Conservation (phyloP, 2,113 vertebrate genomes). For the Bos javanicus region DNA sequence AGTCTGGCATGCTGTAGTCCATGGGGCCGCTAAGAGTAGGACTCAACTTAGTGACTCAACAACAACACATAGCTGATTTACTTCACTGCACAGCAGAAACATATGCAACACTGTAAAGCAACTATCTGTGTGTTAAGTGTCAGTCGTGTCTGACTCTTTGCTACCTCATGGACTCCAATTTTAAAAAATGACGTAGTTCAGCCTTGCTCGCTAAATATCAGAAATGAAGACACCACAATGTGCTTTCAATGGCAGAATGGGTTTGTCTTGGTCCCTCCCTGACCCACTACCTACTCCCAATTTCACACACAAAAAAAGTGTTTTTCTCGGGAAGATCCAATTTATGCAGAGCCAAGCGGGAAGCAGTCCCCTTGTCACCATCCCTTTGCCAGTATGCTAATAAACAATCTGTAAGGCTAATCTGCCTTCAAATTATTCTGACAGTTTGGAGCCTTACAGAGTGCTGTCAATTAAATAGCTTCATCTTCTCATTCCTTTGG, state of each 20-base stretch:
- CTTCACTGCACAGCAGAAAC: background rate
- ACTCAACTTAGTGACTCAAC: background rate
- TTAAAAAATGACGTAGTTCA: background rate
- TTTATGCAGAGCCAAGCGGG: background rate
- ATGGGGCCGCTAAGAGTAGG: background rate
- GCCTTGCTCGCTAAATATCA: background rate
- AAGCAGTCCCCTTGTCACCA: background rate
- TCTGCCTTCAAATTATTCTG: slow-evolving; percentile 28
- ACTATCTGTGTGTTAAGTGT: background rate
- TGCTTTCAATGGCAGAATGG: background rate
- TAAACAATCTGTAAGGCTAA: slow-evolving; percentile 35
- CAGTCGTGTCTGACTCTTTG: background rate
- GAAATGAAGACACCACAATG: background rate
- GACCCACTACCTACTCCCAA: background rate
- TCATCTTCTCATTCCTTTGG: background rate
- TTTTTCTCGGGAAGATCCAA: background rate
- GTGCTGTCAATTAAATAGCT: background rate
- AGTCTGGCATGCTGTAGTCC: background rate
- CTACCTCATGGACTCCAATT: background rate
- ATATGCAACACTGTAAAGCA: background rate
- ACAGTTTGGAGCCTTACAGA: background rate
- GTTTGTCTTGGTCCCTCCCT: background rate
- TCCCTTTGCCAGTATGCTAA: background rate
- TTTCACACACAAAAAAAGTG: background rate
- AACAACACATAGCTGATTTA: background rate